Conservation (phyloP, 2,797 vertebrate genomes). For the Chaetodon trifasciatus region DNA sequence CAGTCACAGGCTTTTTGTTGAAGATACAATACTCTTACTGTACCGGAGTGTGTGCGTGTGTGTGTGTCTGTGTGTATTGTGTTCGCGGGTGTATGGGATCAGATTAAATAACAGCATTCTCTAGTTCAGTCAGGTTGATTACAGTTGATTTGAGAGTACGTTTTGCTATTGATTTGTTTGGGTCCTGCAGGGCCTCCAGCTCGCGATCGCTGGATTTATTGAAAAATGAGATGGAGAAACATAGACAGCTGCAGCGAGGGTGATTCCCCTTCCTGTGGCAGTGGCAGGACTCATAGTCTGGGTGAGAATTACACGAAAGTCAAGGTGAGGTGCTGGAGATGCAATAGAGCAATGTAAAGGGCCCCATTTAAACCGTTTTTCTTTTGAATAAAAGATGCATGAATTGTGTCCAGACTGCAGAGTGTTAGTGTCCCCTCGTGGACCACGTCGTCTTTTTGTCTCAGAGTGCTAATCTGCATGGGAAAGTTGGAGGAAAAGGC, state of each 20-base stretch:
- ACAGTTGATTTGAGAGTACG: conserved; percentile 77
- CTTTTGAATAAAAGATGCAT: conserved; percentile 11
- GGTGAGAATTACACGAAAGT: conserved; percentile 52
- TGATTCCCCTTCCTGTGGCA: conserved; percentile 30
- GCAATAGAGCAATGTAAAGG: conserved; percentile 27
- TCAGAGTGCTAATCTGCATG: conserved; percentile 43
- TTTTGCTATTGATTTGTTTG: conserved; percentile 84
- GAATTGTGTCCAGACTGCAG: neutral
- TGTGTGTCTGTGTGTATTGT: conserved; percentile 7
- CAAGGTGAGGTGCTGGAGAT: conserved; percentile 26
- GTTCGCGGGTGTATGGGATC: conserved; percentile 40
- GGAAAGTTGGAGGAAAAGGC: conserved; percentile 25
- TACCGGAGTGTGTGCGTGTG: neutral
- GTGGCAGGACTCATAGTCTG: conserved; percentile 31
- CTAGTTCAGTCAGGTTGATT: conserved; percentile 78
- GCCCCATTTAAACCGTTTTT: neutral
- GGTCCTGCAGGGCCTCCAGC: conserved; percentile 59
- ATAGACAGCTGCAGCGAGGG: conserved; percentile 23
- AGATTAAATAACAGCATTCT: conserved; percentile 69
- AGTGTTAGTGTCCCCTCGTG: neutral
- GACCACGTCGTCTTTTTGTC: neutral
- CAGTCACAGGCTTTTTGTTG: conserved; percentile 17
- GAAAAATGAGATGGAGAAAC: conserved; percentile 68
- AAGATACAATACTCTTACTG: conserved; percentile 9
- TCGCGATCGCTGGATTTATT: conserved; percentile 64